Conservation (phyloP, 2,797 vertebrate species). For the Lagocephalus sceleratus region DNA sequence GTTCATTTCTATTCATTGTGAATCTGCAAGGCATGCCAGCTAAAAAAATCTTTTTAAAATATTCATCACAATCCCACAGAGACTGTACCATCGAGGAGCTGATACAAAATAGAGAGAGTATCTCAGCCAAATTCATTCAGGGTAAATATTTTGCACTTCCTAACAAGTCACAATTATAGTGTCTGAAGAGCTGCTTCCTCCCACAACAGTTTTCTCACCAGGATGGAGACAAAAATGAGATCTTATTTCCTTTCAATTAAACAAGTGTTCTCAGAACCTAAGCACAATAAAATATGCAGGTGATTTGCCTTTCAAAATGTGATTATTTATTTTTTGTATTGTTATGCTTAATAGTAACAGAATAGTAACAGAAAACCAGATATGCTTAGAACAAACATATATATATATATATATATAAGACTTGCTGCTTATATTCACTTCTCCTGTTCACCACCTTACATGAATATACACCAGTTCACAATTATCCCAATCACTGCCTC, state of each 20-base stretch:
- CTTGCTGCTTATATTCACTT: too few relatives aligned
- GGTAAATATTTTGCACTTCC: conserved; percentile 60
- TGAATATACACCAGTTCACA: too few relatives aligned
- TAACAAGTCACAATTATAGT: conserved; percentile 59
- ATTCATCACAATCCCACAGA: conserved; percentile 53
- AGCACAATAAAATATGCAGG: conserved; percentile 49
- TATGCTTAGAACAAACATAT: too few relatives aligned
- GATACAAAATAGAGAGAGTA: conserved; percentile 46
- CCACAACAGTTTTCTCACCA: conserved; percentile 22
- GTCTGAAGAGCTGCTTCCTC: conserved; percentile 29
- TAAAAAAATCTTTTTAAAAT: conserved; percentile 48
- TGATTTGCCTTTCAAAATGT: not conserved
- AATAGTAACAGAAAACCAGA: too few relatives aligned
- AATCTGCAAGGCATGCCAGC: conserved; percentile 41
- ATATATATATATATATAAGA: too few relatives aligned
- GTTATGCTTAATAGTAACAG: too few relatives aligned
- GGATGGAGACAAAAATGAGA: conserved; percentile 6
- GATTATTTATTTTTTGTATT: too few relatives aligned
- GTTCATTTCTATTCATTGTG: conserved; percentile 64
- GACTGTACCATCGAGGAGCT: conserved; percentile 42
- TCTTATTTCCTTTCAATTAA: conserved; percentile 43
- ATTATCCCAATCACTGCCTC: too few relatives aligned
- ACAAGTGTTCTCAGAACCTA: conserved; percentile 28
- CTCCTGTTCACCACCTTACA: too few relatives aligned
- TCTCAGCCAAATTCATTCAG: conserved; percentile 45